Evolutionary conservation across 2,113 vertebrate genomes (phyloP).

Genomic region (Heteronetta atricapilla): DNA sequence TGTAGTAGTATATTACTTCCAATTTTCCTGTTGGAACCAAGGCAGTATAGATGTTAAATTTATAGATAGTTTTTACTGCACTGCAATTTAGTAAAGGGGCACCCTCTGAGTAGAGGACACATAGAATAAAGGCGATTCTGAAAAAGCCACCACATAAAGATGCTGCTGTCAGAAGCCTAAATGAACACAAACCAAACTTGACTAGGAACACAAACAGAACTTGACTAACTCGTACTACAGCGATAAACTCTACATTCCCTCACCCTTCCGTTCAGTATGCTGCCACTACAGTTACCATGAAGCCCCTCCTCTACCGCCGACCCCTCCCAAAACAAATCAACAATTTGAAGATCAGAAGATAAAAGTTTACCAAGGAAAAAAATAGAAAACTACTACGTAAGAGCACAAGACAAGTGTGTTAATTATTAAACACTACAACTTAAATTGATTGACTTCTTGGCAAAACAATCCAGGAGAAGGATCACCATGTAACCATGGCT

Average conservation of each 20-base stretch:
- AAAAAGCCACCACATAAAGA: background rate
- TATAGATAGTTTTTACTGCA: background rate
- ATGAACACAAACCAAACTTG: background rate
- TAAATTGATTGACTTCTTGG: background rate
- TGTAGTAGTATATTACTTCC: background rate
- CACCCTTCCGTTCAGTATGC: background rate
- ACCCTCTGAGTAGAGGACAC: background rate
- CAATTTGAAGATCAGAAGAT: background rate
- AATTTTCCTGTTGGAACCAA: background rate
- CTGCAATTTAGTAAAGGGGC: background rate
- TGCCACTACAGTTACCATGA: background rate
- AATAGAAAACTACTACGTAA: background rate
- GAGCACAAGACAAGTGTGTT: background rate
- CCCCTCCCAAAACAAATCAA: background rate
- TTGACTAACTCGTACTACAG: background rate
- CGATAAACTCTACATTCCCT: background rate
- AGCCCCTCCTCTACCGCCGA: background rate
- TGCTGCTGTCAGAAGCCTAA: background rate
- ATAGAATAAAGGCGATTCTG: background rate
- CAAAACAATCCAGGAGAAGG: background rate
- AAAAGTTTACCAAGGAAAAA: background rate
- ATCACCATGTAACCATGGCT: background rate
- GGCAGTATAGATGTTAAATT: too few relatives aligned
- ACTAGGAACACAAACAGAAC: background rate
- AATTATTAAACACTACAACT: background rate